Evolutionary conservation across 2,797 vertebrate genomes (phyloP).

Genomic region (Phataginus tetradactyla): DNA sequence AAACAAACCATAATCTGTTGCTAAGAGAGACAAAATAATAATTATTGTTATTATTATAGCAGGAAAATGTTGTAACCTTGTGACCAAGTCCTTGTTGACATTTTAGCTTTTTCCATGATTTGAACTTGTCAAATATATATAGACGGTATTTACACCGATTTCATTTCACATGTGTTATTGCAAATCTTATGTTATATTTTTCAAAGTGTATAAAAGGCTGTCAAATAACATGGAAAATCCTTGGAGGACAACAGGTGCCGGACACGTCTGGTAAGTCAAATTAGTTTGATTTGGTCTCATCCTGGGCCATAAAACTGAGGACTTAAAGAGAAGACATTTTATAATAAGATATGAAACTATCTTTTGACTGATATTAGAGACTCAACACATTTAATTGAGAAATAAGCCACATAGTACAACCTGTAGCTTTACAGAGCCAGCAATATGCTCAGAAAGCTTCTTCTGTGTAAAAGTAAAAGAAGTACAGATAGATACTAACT

Average conservation of each 20-base stretch:
- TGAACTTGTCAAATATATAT: conserved; percentile 70
- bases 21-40: conserved; percentile 80
- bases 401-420: not conserved
- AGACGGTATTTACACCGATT: conserved; percentile 64
- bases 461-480: conserved; percentile 23
- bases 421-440: not conserved
- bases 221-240: conserved; percentile 68
- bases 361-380: conserved; percentile 41
- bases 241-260: conserved; percentile 16
- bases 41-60: conserved; percentile 45
- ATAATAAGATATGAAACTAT: conserved; percentile 45
- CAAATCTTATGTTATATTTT: conserved; percentile 72
- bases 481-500: not conserved
- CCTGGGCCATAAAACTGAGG: conserved; percentile 27
- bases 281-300: conserved; percentile 25
- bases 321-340: conserved; percentile 68
- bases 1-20: conserved; percentile 81
- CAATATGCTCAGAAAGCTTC: not conserved
- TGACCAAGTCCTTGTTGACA: conserved; percentile 74
- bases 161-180: conserved; percentile 54
- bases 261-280: conserved; percentile 46
- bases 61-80: conserved; percentile 69
- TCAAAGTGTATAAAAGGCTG: conserved; percentile 59
- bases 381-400: not conserved
- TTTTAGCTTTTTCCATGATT: conserved; percentile 73